These are phyloP conservation scores for Drosophila nigritarsus DNA, from an alignment of 2,888 invertebrate genomes.

Conservation along the genomic window DNA sequence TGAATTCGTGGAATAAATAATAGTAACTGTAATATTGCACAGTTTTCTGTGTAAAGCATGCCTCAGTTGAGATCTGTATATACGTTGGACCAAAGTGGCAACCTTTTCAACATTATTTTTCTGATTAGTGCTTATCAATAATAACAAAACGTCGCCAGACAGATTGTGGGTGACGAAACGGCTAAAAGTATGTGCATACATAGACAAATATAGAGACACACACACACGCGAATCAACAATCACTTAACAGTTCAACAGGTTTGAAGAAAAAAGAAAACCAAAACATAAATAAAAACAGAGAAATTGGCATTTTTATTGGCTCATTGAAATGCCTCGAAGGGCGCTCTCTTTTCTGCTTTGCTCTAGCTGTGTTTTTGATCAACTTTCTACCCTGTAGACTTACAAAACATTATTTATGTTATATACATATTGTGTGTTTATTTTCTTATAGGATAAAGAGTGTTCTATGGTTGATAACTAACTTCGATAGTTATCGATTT, in stretches of 20 bases:
- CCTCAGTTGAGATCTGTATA: constrained; percentile 14
- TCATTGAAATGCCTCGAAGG: constrained; percentile 43
- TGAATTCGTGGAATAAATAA: not conserved
- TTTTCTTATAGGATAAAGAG: not conserved
- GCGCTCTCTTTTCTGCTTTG: constrained; percentile 18
- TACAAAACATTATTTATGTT: not conserved
- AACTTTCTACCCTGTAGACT: not conserved
- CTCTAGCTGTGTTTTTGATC: constrained; percentile 12
- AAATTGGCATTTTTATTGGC: constrained; percentile 37
- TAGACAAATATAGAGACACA: constrained; percentile 11
- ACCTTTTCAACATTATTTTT: constrained; percentile 39
- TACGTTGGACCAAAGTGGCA: constrained; percentile 7
- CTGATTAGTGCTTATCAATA: constrained; percentile 52
- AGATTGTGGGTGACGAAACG: constrained; percentile 47
- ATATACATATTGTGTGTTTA: not conserved
- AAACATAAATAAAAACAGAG: constrained; percentile 23
- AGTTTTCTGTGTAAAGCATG: constrained; percentile 16
- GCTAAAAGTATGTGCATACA: constrained; percentile 1
- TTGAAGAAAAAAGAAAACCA: constrained; percentile 19
- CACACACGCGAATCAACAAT: constrained; percentile 16
- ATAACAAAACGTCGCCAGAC: constrained; percentile 11
- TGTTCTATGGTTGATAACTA: not conserved
- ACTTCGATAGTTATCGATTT: not conserved
- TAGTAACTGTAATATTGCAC: constrained; percentile 23
- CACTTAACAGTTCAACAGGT: constrained; percentile 50